These are phyloP conservation scores for Empis stercorea DNA, from an alignment of 2,888 invertebrate genomes.

Conservation along the genomic window DNA sequence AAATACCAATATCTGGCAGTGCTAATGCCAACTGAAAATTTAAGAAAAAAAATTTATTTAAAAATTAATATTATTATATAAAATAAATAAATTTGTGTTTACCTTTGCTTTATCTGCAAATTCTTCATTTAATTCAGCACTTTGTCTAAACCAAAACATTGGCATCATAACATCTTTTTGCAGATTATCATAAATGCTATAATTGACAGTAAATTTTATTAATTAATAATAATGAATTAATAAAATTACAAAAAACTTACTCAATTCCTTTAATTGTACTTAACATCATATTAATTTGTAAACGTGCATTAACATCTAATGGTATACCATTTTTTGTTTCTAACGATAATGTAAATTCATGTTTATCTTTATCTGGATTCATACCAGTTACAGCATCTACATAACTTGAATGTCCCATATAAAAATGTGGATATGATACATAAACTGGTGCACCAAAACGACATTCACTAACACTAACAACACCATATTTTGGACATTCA, in stretches of 20 bases:
- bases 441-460: slow-evolving; percentile 71
- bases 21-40: slow-evolving; percentile 25
- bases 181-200: slow-evolving; percentile 43
- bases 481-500: slow-evolving; percentile 43
- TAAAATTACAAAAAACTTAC: slow-evolving; percentile 36
- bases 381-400: slow-evolving; percentile 50
- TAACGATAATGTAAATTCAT: slow-evolving; percentile 52
- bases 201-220: no score
- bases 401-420: slow-evolving; percentile 56
- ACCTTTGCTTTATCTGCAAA: slow-evolving; percentile 39
- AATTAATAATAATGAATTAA: no score
- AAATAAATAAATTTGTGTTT: slow-evolving; percentile 1
- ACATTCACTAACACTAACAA: slow-evolving; percentile 59
- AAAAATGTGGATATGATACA: slow-evolving; percentile 72
- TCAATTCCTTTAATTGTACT: slow-evolving; percentile 39
- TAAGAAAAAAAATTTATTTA: not conserved
- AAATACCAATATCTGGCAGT: slow-evolving; percentile 25
- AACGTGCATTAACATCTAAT: slow-evolving; percentile 53
- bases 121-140: slow-evolving; percentile 43
- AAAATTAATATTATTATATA: not conserved
- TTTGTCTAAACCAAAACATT: slow-evolving; percentile 65
- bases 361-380: slow-evolving; percentile 45
- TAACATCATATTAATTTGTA: slow-evolving; percentile 63
- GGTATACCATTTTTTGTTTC: slow-evolving; percentile 71
- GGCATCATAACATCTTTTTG: slow-evolving; percentile 46